A percentile compares a stretch with the other conserved stretches of the same genome.
These are phyloP conservation scores for Myotis pilosus DNA, from an alignment of 2,797 vertebrate species.

Conservation along the genomic window DNA sequence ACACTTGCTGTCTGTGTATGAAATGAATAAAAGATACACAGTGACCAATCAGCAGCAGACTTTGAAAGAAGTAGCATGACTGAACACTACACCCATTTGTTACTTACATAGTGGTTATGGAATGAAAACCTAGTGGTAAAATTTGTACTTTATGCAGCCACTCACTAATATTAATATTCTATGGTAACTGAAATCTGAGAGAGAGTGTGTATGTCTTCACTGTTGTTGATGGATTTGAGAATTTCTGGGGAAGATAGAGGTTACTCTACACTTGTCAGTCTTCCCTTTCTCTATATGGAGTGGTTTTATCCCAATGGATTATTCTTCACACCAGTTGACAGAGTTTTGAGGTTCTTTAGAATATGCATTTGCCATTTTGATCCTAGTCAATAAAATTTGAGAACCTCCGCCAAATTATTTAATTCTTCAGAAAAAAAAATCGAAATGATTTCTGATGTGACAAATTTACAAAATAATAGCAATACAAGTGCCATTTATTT, in stretches of 20 bases:
- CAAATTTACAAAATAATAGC: neutral
- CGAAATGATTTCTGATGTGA: slow-evolving; percentile 2
- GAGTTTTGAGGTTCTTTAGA: neutral
- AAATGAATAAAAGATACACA: neutral
- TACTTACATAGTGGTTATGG: neutral
- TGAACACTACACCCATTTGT: neutral
- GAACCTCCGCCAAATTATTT: neutral
- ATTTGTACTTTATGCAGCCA: neutral
- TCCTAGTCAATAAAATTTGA: neutral
- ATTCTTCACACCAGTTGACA: neutral
- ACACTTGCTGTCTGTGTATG: neutral
- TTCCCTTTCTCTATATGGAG: neutral
- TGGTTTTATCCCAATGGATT: neutral
- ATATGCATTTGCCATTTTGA: neutral
- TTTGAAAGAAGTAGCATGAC: neutral
- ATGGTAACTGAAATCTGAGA: neutral
- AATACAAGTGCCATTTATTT: neutral
- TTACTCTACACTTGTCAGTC: neutral
- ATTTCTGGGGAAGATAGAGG: neutral
- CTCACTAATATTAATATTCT: neutral
- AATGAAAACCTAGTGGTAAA: neutral
- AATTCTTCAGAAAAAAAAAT: neutral
- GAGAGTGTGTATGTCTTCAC: neutral
- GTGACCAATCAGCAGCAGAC: neutral
- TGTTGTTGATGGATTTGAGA: neutral